These are phyloP conservation scores for Triplophysa siluroides DNA, from an alignment of 2,113 vertebrate genomes.

Conservation along the genomic window DNA sequence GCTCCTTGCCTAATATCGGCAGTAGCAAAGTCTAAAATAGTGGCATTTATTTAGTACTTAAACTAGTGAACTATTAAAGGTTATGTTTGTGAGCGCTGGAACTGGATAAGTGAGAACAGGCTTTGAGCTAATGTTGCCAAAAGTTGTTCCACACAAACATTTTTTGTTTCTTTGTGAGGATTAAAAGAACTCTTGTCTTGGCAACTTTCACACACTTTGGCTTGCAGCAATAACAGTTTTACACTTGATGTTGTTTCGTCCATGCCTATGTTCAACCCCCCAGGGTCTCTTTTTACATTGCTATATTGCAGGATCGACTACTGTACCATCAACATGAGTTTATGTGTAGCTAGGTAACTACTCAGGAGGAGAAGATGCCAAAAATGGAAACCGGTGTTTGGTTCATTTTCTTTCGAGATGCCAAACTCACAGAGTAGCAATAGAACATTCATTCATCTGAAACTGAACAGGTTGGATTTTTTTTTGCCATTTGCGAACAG, in stretches of 20 bases:
- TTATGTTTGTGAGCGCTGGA: not conserved
- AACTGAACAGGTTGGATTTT: too few species aligned
- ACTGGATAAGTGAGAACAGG: constrained; percentile 24
- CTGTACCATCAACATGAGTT: not conserved
- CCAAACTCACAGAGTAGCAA: not conserved
- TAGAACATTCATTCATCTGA: not conserved
- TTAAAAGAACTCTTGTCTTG: constrained; percentile 3
- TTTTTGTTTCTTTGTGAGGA: constrained; percentile 1
- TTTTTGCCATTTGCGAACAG: too few species aligned
- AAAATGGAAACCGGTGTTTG: not conserved
- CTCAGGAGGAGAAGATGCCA: not conserved
- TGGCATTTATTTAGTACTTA: too few species aligned
- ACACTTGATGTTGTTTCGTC: not conserved
- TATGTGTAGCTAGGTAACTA: not conserved
- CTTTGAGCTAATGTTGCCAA: constrained; percentile 10
- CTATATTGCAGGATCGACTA: not conserved
- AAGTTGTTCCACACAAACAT: not conserved
- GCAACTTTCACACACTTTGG: not conserved
- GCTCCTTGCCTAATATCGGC: too few species aligned
- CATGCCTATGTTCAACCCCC: not conserved
- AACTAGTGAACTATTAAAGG: not conserved
- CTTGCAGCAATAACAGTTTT: not conserved
- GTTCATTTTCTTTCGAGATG: not conserved
- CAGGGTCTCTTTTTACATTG: not conserved
- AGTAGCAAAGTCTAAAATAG: too few species aligned